These are phyloP conservation scores for Apostichopus leukothele DNA, from an alignment of 53 echinoderm and acorn worm genomes.

Conservation along the genomic window DNA sequence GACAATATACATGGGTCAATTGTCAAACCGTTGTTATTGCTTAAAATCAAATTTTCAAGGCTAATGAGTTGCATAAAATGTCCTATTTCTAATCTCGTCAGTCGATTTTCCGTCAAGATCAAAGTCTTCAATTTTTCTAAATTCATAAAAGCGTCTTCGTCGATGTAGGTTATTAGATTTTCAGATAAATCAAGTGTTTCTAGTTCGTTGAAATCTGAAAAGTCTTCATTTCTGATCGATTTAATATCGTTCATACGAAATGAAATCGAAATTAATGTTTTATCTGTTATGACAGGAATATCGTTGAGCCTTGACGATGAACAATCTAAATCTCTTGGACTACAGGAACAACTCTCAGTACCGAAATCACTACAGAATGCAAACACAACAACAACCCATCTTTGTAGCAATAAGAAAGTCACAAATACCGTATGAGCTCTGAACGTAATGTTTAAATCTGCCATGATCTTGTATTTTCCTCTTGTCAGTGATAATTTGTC, in stretches of 20 bases:
- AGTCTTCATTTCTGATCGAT: slow-evolving; percentile 3
- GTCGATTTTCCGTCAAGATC: neutral
- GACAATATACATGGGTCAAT: slow-evolving; percentile 3
- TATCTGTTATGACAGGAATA: neutral
- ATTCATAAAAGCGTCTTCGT: neutral
- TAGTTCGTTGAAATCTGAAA: neutral
- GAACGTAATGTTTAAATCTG: no score
- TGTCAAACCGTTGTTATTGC: neutral
- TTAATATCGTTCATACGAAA: neutral
- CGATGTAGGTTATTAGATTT: neutral
- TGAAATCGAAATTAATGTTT: neutral
- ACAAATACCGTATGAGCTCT: no score
- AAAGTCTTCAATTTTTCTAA: neutral
- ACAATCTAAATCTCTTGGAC: neutral
- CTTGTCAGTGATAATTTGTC: no score
- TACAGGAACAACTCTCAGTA: neutral
- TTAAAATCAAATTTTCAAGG: neutral
- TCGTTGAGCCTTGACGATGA: neutral
- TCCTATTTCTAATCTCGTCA: neutral
- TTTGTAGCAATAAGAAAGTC: no score
- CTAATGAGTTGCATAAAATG: neutral
- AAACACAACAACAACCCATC: neutral
- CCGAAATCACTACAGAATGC: neutral
- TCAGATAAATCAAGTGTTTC: neutral
- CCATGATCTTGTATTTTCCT: no score